A percentile compares a stretch with the other conserved stretches of the same genome.
Conservation (phyloP, 1,140 invertebrate genomes). For the Lordiphosa mommai region DNA sequence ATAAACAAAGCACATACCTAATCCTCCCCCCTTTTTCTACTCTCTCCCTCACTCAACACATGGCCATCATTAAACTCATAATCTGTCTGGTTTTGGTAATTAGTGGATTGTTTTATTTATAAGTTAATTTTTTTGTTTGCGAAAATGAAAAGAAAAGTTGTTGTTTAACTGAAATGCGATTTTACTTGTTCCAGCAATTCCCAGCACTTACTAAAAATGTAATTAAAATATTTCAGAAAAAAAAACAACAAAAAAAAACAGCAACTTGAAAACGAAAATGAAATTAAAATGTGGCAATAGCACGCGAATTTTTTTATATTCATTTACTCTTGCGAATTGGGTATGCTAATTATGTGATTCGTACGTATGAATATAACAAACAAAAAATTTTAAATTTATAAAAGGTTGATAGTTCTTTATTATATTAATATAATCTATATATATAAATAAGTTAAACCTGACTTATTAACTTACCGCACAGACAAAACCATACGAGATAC, state of each 20-base stretch:
- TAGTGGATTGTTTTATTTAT: background rate
- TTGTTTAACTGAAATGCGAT: slow-evolving; percentile 3
- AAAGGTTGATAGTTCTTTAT: no score
- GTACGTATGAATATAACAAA: no score
- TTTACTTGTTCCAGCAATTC: slow-evolving; percentile 1
- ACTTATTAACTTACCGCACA: no score
- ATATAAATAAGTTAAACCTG: no score
- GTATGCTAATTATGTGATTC: no score
- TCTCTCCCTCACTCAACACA: background rate
- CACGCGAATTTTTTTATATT: slow-evolving; percentile 18
- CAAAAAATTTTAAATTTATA: no score
- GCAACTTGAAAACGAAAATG: slow-evolving; percentile 5
- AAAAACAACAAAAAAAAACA: background rate
- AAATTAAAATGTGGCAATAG: slow-evolving; percentile 1
- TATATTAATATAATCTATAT: no score
- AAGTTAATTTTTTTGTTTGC: background rate
- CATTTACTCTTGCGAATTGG: no score
- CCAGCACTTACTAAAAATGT: background rate
- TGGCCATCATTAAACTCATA: background rate
- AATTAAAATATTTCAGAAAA: slow-evolving; percentile 3
- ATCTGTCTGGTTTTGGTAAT: background rate
- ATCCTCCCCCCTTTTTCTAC: background rate
- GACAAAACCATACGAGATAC: no score
- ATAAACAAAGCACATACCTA: background rate
- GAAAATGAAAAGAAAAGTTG: background rate